phyloP scores from a whole-genome alignment of 2,888 invertebrate species.

The Drosophila nr. perissopoda region DNA sequence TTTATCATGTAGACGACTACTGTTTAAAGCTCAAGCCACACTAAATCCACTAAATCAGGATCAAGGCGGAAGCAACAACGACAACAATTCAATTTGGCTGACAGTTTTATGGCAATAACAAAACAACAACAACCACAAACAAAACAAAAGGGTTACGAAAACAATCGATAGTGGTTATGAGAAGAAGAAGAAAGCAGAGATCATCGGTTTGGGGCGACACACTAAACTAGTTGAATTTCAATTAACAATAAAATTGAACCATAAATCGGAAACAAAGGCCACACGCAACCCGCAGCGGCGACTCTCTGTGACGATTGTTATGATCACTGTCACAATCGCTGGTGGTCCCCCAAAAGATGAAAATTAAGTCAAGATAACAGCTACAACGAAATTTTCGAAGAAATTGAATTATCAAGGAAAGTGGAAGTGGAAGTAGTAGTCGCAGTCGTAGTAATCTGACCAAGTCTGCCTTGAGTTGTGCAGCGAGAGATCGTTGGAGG shows the following conservation, averaged over 20 bases:
- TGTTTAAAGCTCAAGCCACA: conserved; percentile 44
- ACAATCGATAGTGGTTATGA: conserved; percentile 8
- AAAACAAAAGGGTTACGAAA: conserved; percentile 16
- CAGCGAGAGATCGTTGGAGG: conserved; percentile 45
- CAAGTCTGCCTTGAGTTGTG: conserved; percentile 1
- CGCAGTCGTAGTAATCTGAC: conserved; percentile 38
- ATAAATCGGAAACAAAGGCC: conserved; percentile 76
- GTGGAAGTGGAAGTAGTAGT: conserved; percentile 58
- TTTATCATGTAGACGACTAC: conserved; percentile 49
- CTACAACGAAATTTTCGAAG: conserved; percentile 37
- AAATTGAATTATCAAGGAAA: conserved; percentile 80
- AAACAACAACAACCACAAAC: conserved; percentile 27
- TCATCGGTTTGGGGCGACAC: conserved; percentile 37
- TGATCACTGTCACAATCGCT: conserved; percentile 66
- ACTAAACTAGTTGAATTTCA: conserved; percentile 82
- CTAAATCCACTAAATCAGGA: conserved; percentile 77
- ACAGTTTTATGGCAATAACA: conserved; percentile 69
- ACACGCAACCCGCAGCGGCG: conserved; percentile 72
- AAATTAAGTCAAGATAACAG: conserved; percentile 74
- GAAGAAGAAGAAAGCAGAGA: neutral
- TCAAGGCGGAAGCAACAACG: conserved; percentile 33
- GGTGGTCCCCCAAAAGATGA: conserved; percentile 63
- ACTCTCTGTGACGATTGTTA: conserved; percentile 58
- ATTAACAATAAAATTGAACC: conserved; percentile 82
- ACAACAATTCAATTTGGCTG: conserved; percentile 66